Conservation (phyloP, 2,888 invertebrate species). For the Kuschelorhynchus macadamiae region DNA sequence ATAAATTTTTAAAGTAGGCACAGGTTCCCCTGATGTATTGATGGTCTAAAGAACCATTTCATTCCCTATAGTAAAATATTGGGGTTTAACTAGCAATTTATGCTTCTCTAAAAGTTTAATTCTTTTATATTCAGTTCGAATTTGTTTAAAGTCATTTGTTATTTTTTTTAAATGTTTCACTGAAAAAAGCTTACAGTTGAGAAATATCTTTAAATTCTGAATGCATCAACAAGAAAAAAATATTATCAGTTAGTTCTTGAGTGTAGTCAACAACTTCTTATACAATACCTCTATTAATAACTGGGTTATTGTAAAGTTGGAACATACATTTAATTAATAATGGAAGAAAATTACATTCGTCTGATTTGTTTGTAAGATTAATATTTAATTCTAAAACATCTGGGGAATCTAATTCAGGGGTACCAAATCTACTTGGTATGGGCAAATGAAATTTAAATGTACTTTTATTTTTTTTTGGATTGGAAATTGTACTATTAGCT, state of each 20-base stretch:
- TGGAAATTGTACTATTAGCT: too few species aligned
- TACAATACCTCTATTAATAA: constrained; percentile 5
- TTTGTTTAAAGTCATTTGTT: constrained; percentile 1
- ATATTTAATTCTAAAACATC: constrained; percentile 6
- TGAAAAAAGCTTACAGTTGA: neutral
- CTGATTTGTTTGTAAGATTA: too few species aligned
- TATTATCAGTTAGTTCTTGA: constrained; percentile 12
- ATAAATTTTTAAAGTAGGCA: constrained; percentile 8
- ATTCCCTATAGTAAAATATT: constrained; percentile 1
- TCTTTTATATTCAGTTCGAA: constrained; percentile 19
- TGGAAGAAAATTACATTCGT: constrained; percentile 11
- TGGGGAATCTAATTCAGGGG: neutral
- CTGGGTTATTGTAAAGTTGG: constrained; percentile 8
- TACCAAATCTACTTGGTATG: neutral
- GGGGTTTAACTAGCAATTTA: neutral
- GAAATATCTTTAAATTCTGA: neutral
- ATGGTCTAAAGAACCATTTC: neutral
- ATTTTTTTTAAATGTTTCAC: neutral
- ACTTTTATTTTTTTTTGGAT: neutral
- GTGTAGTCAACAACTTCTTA: constrained; percentile 12
- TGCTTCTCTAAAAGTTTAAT: constrained; percentile 18
- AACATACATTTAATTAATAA: neutral
- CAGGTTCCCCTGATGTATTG: neutral
- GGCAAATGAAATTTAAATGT: neutral
- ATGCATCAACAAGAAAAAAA: constrained; percentile 8